A percentile compares a stretch with the other conserved stretches of the same genome.
These are phyloP conservation scores for Falco naumanni DNA, from an alignment of 2,797 vertebrate species.

Conservation along the genomic window DNA sequence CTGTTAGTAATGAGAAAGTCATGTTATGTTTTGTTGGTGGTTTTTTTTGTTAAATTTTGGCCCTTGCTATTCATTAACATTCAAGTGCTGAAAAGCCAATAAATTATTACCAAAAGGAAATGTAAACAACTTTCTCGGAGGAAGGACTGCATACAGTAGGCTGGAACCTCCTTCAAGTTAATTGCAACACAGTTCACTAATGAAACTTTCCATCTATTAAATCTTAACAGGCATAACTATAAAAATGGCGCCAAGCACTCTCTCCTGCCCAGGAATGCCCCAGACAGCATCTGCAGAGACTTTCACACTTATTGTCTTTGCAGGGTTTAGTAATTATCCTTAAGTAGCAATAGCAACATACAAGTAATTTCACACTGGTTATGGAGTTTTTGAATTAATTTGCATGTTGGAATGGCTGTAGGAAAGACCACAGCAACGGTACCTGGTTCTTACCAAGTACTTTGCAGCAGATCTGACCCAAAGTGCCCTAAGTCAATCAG, in stretches of 20 bases:
- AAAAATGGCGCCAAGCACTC: constrained; percentile 84
- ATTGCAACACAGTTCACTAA: constrained; percentile 82
- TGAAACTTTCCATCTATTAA: constrained; percentile 86
- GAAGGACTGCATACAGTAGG: constrained; percentile 74
- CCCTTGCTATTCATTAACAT: constrained; percentile 59
- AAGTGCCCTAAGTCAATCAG: neutral
- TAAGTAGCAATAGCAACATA: constrained; percentile 12
- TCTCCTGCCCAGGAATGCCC: constrained; percentile 74
- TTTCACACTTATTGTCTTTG: constrained; percentile 73
- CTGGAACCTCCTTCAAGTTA: constrained; percentile 83
- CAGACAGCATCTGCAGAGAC: constrained; percentile 75
- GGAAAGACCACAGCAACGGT: neutral
- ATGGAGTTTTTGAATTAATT: neutral
- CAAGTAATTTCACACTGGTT: neutral
- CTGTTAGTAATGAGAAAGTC: constrained; percentile 49
- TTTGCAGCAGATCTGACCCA: neutral
- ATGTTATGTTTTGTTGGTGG: neutral
- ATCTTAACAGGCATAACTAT: constrained; percentile 83
- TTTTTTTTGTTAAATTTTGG: neutral
- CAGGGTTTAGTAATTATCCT: constrained; percentile 71
- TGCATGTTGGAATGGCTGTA: neutral
- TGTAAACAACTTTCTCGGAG: constrained; percentile 74
- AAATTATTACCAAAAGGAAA: constrained; percentile 74
- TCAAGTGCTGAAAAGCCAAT: constrained; percentile 69
- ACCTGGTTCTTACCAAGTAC: neutral